Conservation (phyloP, 2,888 invertebrate genomes). For the Ormyrus pomaceus region DNA sequence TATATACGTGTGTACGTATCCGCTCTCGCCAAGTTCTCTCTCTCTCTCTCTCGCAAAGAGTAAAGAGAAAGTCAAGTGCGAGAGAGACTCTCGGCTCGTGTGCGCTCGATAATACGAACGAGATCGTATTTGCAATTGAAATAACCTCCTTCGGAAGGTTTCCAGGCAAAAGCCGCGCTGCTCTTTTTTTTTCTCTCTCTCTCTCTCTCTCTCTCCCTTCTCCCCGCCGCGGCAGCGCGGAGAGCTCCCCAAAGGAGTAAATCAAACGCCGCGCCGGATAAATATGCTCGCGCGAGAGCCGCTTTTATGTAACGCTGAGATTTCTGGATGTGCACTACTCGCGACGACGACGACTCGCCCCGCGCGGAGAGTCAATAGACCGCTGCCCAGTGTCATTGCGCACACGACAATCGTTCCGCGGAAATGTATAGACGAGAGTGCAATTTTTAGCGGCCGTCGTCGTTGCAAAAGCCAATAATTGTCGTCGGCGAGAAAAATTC, state of each 20-base stretch:
- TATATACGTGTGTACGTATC: not conserved
- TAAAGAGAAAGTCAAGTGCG: conserved; percentile 42
- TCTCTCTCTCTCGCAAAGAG: not conserved
- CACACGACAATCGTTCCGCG: too few species aligned
- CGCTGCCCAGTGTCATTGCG: too few species aligned
- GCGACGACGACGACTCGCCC: too few species aligned
- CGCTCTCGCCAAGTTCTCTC: not conserved
- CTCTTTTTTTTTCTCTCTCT: not conserved
- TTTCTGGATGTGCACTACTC: too few species aligned
- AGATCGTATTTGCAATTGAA: conserved; percentile 48
- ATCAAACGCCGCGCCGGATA: too few species aligned
- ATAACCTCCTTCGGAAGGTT: not conserved
- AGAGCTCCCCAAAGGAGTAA: too few species aligned
- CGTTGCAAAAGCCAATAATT: not conserved
- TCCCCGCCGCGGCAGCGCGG: too few species aligned
- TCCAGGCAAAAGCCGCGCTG: not conserved
- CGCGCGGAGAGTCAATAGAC: too few species aligned
- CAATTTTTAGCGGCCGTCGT: not conserved
- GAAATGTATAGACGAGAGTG: too few species aligned
- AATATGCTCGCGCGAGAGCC: too few species aligned
- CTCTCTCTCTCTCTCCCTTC: too few species aligned
- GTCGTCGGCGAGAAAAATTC: not conserved
- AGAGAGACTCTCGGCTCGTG: not conserved
- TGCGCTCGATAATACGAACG: conserved; percentile 7
- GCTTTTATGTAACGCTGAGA: too few species aligned